phyloP scores from a whole-genome alignment of 2,113 vertebrate species.

The Phalacrocorax brasilianus region DNA sequence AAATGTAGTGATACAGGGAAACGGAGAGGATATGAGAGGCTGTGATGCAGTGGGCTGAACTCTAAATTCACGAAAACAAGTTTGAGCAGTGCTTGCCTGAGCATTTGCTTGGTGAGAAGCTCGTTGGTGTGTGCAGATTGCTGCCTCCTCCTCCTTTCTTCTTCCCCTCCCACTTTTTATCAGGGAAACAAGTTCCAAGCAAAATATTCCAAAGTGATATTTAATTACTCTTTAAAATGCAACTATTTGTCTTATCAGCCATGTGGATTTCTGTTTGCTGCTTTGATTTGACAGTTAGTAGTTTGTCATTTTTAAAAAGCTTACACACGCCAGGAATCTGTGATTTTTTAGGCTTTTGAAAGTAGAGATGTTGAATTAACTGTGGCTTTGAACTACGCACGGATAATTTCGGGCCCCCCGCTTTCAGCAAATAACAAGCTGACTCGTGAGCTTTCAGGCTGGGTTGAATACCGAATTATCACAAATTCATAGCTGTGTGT shows the following conservation, averaged over 20 bases:
- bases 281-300: constrained; percentile 69
- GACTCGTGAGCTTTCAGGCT: constrained; percentile 20
- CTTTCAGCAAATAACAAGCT: constrained; percentile 48
- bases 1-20: background rate
- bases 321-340: constrained; percentile 56
- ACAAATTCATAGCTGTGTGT: background rate
- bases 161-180: constrained; percentile 8
- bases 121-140: background rate
- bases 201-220: constrained; percentile 62
- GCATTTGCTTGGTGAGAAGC: background rate
- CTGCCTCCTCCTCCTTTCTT: background rate
- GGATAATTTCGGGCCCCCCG: constrained; percentile 58
- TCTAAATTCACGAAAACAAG: background rate
- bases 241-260: constrained; percentile 64
- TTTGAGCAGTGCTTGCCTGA: background rate
- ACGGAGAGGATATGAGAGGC: background rate
- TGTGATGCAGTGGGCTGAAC: background rate
- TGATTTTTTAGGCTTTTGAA: constrained; percentile 62
- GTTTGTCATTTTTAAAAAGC: constrained; percentile 62
- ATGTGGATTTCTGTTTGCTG: constrained; percentile 46
- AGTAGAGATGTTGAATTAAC: constrained; percentile 65
- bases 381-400: constrained; percentile 65
- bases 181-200: constrained; percentile 49
- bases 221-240: constrained; percentile 69
- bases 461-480: constrained; percentile 46